phyloP scores from a whole-genome alignment of 2,888 invertebrate genomes.

The Pseudococcus jackbeardsleyi region DNA sequence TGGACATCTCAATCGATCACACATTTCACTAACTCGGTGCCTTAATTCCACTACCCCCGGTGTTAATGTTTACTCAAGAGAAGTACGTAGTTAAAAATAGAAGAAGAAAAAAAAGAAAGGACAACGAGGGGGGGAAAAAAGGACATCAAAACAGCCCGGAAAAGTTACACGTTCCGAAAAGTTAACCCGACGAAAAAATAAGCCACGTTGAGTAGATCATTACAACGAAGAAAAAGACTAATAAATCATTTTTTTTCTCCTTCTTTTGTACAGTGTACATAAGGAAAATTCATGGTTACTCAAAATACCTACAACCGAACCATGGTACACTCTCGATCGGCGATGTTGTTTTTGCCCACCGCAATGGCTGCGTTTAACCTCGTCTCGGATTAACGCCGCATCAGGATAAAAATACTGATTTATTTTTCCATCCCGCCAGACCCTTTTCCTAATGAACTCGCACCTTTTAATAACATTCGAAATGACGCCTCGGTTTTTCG shows the following conservation, averaged over 20 bases:
- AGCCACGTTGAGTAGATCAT: slow-evolving; percentile 46
- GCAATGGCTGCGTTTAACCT: background rate
- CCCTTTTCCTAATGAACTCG: slow-evolving; percentile 8
- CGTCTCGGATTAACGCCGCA: background rate
- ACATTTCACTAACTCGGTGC: slow-evolving; percentile 24
- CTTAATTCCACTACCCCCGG: background rate
- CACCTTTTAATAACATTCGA: slow-evolving; percentile 23
- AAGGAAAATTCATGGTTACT: slow-evolving; percentile 47
- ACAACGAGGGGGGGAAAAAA: background rate
- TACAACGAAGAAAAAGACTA: slow-evolving; percentile 31
- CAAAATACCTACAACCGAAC: background rate
- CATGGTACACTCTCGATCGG: too few species aligned
- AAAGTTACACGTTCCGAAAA: slow-evolving; percentile 19
- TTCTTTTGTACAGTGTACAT: slow-evolving; percentile 24
- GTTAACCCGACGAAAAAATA: slow-evolving; percentile 1
- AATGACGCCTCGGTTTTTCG: slow-evolving; percentile 1
- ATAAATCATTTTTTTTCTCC: slow-evolving; percentile 43
- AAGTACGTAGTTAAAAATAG: background rate
- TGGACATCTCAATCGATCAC: slow-evolving; percentile 23
- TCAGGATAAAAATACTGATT: background rate
- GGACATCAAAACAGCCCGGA: background rate
- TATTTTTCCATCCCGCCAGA: background rate
- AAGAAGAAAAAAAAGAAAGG: background rate
- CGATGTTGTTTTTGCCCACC: too few species aligned
- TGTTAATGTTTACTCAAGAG: background rate